Percentiles rank a stretch among this genome's conserved stretches.
Evolutionary conservation across 2,797 vertebrate species (phyloP).

Genomic region (Lagorchestes hirsutus): DNA sequence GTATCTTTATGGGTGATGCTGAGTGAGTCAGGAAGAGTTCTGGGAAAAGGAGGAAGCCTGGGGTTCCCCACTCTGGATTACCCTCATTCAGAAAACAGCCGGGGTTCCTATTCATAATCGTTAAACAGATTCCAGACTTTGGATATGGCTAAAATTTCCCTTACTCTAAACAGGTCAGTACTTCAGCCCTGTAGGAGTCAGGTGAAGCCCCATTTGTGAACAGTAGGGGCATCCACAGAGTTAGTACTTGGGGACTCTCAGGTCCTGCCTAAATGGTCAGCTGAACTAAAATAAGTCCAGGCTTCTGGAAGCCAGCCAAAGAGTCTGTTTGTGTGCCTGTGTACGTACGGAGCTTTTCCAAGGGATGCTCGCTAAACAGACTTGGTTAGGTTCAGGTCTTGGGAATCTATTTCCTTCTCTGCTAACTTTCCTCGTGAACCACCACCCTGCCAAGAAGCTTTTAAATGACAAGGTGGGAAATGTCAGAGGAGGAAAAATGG

Average conservation of each 20-base stretch:
- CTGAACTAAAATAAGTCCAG: conserved; percentile 10
- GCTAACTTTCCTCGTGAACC: not conserved
- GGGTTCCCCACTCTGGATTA: not conserved
- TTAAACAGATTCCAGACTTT: not conserved
- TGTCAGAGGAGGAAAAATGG: not conserved
- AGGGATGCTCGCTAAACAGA: not conserved
- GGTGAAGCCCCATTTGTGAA: not conserved
- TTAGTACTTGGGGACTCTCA: not conserved
- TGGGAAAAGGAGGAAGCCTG: not conserved
- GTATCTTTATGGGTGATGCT: conserved; percentile 52
- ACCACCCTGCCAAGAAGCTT: not conserved
- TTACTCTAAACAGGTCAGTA: not conserved
- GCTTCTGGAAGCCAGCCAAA: not conserved
- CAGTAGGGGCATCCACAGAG: not conserved
- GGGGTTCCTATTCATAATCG: not conserved
- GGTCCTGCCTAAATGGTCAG: not conserved
- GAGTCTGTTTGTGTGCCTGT: not conserved
- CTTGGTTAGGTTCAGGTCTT: not conserved
- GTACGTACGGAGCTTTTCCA: not conserved
- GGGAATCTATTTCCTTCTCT: not conserved
- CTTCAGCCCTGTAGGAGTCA: not conserved
- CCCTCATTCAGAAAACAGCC: not conserved
- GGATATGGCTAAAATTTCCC: not conserved
- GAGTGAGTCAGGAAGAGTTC: not conserved
- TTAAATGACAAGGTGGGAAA: not conserved